Base-by-base conservation (phyloP, 2,797 vertebrate species). In the Coreius guichenoti region DNA sequence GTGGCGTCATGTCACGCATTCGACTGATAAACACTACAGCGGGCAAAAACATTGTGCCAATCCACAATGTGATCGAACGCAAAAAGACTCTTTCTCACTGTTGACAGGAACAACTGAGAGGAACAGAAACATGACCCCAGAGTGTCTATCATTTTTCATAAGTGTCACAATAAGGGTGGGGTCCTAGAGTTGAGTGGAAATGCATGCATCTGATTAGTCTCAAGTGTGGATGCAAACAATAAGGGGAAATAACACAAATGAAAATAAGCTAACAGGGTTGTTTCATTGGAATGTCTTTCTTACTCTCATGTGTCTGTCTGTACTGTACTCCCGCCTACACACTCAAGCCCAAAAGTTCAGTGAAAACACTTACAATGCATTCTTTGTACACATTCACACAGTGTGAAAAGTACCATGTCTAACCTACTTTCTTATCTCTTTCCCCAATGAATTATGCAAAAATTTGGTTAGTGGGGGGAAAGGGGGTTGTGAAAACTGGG, bases 361-460 rank as follows among this genome's bases (percentile, higher is more conserved):
- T 74, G 56, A 82, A 79, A 83, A 79, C 36, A 56, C 73, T 74
- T 69, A 83, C 81, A 89, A 84, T 79, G 39, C 19, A 81, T 61
- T 83, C 82, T 88, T 77, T 82, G 86, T 76, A 45, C 23, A 75
- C 21, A 67, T 70, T 61, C 65, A 90, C 82, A 76, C 88, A 72
- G 90, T 89, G 86, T 88, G 77, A 36, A 86, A 83, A 70, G 86
- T 85, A 90, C 89, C 87, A 83, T 85, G 45, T 61, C 88, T 83
- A 74, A 81, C 88, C 89, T 65, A 80, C 86, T 88, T 88, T 26
- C 76, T 39, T 61, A 81, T 76, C 67, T 51, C 31, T 33, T 85
- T 72, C 49, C 72, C 26, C 39, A 73, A 21, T 13, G 19, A 61
- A 29, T 1, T 51, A 68, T 67, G 43, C 61, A 49, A 80, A 68